phyloP scores from a whole-genome alignment of 2,888 invertebrate species.

The Amblyteles armatorius region DNA sequence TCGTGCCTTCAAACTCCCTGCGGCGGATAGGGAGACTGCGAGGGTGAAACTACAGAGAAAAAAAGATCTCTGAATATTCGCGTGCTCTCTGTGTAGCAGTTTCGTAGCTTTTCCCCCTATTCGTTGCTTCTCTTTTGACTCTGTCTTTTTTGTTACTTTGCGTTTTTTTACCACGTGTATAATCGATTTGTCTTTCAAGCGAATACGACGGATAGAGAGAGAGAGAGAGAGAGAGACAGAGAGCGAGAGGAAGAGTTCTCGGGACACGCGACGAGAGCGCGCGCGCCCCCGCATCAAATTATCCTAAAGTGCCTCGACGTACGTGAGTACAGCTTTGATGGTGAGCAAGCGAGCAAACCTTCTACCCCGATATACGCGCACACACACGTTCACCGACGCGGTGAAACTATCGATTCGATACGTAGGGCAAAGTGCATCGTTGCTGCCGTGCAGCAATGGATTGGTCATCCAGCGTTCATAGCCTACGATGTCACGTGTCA shows the following conservation, averaged over 20 bases:
- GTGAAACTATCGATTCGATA: conserved; percentile 76
- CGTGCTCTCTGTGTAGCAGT: not conserved
- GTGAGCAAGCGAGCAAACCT: conserved; percentile 26
- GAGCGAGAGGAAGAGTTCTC: not conserved
- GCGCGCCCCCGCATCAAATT: conserved; percentile 49
- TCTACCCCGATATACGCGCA: conserved; percentile 41
- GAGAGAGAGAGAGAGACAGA: not conserved
- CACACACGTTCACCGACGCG: conserved; percentile 26
- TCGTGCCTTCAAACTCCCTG: conserved; percentile 9
- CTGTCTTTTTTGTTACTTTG: not conserved
- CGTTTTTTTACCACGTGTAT: conserved; percentile 24
- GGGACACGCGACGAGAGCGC: conserved; percentile 38
- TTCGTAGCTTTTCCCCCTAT: conserved; percentile 16
- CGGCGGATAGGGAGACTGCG: conserved; percentile 16
- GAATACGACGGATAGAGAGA: conserved; percentile 19
- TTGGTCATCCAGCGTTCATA: conserved; percentile 75
- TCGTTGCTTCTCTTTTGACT: conserved; percentile 12
- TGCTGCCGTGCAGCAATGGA: conserved; percentile 59
- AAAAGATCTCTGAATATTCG: conserved; percentile 38
- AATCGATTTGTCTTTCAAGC: conserved; percentile 56
- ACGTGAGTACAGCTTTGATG: conserved; percentile 31
- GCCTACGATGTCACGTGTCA: conserved; percentile 81
- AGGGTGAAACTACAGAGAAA: conserved; percentile 1
- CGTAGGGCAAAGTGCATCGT: conserved; percentile 72
- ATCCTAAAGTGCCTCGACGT: conserved; percentile 51